Evolutionary conservation across 2,113 vertebrate genomes (phyloP).

Genomic region (Callorhinus ursinus): DNA sequence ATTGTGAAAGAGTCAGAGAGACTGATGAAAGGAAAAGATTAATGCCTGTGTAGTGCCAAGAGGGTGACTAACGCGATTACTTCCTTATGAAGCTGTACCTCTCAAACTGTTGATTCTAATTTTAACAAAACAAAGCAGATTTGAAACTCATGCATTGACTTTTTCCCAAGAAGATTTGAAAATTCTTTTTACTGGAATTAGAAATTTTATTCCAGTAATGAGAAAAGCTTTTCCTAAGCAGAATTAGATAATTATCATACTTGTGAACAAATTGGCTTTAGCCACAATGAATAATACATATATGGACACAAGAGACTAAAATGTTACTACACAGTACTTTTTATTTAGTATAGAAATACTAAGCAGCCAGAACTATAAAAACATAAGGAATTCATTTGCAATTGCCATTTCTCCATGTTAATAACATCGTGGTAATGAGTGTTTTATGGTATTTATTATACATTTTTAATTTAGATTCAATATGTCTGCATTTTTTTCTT

Average conservation of each 20-base stretch:
- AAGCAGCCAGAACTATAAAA: slow-evolving; percentile 80
- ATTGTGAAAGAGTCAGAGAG: slow-evolving; percentile 67
- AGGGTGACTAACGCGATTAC: slow-evolving; percentile 80
- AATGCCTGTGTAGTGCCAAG: slow-evolving; percentile 66
- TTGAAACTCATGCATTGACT: slow-evolving; percentile 78
- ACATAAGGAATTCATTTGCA: slow-evolving; percentile 80
- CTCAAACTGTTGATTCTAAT: slow-evolving; percentile 84
- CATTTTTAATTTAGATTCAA: slow-evolving; percentile 77
- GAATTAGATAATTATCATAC: slow-evolving; percentile 83
- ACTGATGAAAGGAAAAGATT: slow-evolving; percentile 76
- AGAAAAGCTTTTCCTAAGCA: slow-evolving; percentile 80
- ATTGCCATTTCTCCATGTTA: slow-evolving; percentile 80
- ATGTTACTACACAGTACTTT: slow-evolving; percentile 67
- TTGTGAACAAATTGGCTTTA: slow-evolving; percentile 79
- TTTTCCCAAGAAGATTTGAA: slow-evolving; percentile 82
- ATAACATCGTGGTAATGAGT: slow-evolving; percentile 70
- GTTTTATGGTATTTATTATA: slow-evolving; percentile 73
- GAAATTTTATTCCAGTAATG: slow-evolving; percentile 82
- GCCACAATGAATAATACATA: slow-evolving; percentile 80
- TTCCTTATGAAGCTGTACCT: slow-evolving; percentile 79
- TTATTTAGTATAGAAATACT: slow-evolving; percentile 79
- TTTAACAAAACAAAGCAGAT: slow-evolving; percentile 83
- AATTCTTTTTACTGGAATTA: slow-evolving; percentile 84
- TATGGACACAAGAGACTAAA: slow-evolving; percentile 66
- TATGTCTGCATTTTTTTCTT: slow-evolving; percentile 66